These are phyloP conservation scores for Noctua janthina DNA, from an alignment of 2,888 invertebrate species.

Conservation along the genomic window DNA sequence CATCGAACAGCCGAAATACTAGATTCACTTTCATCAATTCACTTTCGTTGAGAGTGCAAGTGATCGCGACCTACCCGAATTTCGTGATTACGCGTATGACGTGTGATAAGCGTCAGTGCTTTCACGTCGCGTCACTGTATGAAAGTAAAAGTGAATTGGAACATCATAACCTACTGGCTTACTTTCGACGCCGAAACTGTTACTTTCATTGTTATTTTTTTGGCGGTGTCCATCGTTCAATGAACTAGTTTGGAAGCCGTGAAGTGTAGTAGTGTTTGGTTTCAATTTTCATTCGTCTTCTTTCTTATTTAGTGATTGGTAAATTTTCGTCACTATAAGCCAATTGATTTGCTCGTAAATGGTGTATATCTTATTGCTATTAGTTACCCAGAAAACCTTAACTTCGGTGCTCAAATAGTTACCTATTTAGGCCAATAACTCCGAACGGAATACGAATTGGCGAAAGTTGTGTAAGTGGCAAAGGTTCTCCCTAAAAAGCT, in stretches of 20 bases:
- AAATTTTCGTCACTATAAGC: background rate
- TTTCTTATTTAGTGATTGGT: background rate
- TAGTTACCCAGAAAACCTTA: no score
- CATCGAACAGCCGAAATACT: constrained; percentile 52
- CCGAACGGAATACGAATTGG: no score
- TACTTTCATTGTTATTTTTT: constrained; percentile 40
- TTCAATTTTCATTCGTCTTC: background rate
- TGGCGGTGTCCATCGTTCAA: background rate
- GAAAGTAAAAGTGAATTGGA: constrained; percentile 73
- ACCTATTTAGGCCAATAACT: no score
- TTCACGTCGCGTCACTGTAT: constrained; percentile 63
- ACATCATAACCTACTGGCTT: constrained; percentile 69
- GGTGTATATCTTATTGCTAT: no score
- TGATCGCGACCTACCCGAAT: constrained; percentile 77
- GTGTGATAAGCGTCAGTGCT: constrained; percentile 67
- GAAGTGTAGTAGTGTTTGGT: background rate
- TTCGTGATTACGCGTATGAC: constrained; percentile 64
- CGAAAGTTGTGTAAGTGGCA: no score
- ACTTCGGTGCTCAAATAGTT: no score
- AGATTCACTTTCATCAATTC: constrained; percentile 74
- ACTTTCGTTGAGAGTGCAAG: constrained; percentile 81
- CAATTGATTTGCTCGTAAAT: no score
- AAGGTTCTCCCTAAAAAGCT: no score
- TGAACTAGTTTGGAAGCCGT: background rate
- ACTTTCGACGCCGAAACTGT: constrained; percentile 66